Evolutionary conservation across 2,113 vertebrate genomes (phyloP).

Genomic region (Eurypyga helias): DNA sequence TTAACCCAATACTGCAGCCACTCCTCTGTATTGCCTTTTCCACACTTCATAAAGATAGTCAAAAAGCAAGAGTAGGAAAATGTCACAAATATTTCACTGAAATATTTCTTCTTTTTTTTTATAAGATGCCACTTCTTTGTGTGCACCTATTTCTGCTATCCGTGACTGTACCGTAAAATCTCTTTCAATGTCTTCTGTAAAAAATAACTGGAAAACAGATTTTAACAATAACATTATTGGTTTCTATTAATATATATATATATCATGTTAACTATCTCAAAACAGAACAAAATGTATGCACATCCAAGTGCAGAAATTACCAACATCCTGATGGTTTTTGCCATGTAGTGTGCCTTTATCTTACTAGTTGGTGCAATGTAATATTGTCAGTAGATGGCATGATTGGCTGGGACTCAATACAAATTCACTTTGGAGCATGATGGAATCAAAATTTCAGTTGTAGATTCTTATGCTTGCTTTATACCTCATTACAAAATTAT

Average conservation of each 20-base stretch:
- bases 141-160: not conserved
- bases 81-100: not conserved
- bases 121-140: not conserved
- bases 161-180: not conserved
- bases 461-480: not conserved
- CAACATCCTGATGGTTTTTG: not conserved
- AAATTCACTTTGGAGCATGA: not conserved
- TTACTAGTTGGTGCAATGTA: not conserved
- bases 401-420: not conserved
- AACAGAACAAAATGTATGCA: not conserved
- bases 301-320: not conserved
- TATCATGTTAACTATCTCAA: not conserved
- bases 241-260: not conserved
- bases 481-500: not conserved
- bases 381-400: not conserved
- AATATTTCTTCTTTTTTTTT: not conserved
- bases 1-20: not conserved
- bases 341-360: not conserved
- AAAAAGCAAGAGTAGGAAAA: not conserved
- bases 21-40: not conserved
- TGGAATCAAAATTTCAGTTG: not conserved
- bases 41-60: not conserved
- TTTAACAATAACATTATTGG: not conserved
- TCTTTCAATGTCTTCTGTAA: not conserved
- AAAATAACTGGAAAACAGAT: not conserved